Base-by-base conservation (phyloP, 2,888 invertebrate genomes). In the Anarsia innoxiella region DNA sequence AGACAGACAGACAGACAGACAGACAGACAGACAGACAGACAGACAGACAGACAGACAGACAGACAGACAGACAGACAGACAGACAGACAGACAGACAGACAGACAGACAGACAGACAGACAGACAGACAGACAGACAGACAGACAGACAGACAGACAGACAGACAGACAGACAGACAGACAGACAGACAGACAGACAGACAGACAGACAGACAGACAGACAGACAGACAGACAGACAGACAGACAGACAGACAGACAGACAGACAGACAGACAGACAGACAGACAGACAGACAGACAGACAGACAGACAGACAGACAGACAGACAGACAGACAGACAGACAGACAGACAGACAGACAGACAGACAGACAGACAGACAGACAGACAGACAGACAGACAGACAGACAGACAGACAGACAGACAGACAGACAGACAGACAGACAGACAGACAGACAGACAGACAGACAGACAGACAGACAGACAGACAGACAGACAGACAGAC, bases 251-350 rank as follows among this genome's bases (percentile, higher is more conserved):
- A 27, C 26, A 23, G 35, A 16, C 26, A 23, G 35, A 27, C 19
- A 23, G 35, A 27, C 12, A 23, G 35, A 27, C 19, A 23, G 35
- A 27, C 12, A 23, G 35, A 27, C 19, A 23, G 35, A 27, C 8
- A 23, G 35, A 16, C 19, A 23, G 35, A 27, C 12, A 23, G 35
- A 27, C 19, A 23, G 27, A 27, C 12, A 23, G 35, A 16, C 11
- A 23, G 35, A 27, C 8, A 23, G 35, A 27, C 19, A 23, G 35
- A 27, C 9, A 23, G 35, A 27, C n/a, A 23, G 35, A 27, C 12
- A 23, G 35, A 16, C 11, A 23, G 35, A 27, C 3, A 23, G 35
- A 27, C 19, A 23, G 35, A 27, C 3, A 23, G 35, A 27, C 4
- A 23, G 35, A 27, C 12, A 23, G 35, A 27, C 11, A 23, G 35